phyloP scores from a whole-genome alignment of 2,888 invertebrate genomes.

The Hydrotaea cyrtoneurina region DNA sequence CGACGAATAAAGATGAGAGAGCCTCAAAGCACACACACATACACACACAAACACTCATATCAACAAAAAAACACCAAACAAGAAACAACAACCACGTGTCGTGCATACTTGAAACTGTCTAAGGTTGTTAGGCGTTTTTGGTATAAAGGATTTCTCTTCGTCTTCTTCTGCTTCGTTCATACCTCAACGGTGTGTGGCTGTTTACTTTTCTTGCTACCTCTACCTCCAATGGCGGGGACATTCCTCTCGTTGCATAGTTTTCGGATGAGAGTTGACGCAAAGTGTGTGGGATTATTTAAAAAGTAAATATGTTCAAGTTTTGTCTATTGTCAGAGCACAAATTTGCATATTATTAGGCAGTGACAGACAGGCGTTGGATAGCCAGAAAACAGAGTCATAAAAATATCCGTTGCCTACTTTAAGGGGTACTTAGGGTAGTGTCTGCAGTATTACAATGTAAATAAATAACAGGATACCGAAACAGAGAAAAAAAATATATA shows the following conservation, averaged over 20 bases:
- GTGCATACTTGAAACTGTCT: conserved; percentile 55
- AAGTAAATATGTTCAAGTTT: conserved; percentile 7
- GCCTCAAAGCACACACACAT: not conserved
- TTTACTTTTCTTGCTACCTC: not conserved
- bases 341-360: not conserved
- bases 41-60: not conserved
- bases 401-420: not conserved
- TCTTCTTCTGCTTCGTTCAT: not conserved
- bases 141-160: not conserved
- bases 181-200: not conserved
- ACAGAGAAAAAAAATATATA: too few species aligned
- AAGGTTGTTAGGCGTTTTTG: conserved; percentile 51
- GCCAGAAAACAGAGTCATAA: not conserved
- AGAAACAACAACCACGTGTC: conserved; percentile 1
- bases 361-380: not conserved
- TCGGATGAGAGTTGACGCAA: not conserved
- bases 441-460: not conserved
- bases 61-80: not conserved
- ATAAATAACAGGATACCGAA: not conserved
- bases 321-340: not conserved
- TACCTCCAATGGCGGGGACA: not conserved
- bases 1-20: not conserved
- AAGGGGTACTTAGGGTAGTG: not conserved
- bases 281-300: not conserved
- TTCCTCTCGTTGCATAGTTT: not conserved